These are phyloP conservation scores for Drosophila bunnanda DNA, from an alignment of 2,888 invertebrate species.

Conservation along the genomic window DNA sequence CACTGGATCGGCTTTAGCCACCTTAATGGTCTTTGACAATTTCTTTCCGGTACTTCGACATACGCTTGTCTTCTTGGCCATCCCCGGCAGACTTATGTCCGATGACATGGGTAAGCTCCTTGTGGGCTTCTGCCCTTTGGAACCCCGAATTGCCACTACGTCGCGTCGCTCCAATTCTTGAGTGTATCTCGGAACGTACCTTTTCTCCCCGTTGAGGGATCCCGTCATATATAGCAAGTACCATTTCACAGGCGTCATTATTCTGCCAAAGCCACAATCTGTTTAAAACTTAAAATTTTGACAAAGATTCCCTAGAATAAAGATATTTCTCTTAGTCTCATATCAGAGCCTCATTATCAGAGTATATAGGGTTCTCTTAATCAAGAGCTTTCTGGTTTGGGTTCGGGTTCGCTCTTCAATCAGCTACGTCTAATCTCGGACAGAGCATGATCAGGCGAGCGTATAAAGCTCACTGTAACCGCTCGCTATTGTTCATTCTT, in stretches of 20 bases:
- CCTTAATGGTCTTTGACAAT: neutral
- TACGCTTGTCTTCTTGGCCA: neutral
- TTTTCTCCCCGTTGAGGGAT: conserved; percentile 7
- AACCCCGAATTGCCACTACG: neutral
- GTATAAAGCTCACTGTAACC: neutral
- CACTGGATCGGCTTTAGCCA: neutral
- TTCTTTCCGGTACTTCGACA: neutral
- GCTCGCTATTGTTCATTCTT: conserved; percentile 15
- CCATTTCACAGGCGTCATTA: conserved; percentile 19
- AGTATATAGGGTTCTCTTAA: neutral
- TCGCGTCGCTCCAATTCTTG: conserved; percentile 5
- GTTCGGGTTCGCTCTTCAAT: conserved; percentile 2
- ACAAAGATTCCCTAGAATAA: conserved; percentile 10
- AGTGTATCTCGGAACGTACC: conserved; percentile 23
- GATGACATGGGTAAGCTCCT: no score
- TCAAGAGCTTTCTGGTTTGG: neutral
- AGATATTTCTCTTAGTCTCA: conserved; percentile 18
- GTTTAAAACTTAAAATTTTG: conserved; percentile 36
- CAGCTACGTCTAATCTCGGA: conserved; percentile 7
- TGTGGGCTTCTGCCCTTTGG: no score
- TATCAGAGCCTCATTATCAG: neutral
- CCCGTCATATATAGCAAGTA: conserved; percentile 24
- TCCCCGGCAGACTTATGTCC: neutral
- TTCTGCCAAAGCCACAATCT: neutral
- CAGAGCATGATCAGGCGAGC: neutral